Percentiles rank a stretch among this genome's conserved stretches.
phyloP scores from a whole-genome alignment of 2,113 vertebrate genomes.

The Zosterops borbonicus region DNA sequence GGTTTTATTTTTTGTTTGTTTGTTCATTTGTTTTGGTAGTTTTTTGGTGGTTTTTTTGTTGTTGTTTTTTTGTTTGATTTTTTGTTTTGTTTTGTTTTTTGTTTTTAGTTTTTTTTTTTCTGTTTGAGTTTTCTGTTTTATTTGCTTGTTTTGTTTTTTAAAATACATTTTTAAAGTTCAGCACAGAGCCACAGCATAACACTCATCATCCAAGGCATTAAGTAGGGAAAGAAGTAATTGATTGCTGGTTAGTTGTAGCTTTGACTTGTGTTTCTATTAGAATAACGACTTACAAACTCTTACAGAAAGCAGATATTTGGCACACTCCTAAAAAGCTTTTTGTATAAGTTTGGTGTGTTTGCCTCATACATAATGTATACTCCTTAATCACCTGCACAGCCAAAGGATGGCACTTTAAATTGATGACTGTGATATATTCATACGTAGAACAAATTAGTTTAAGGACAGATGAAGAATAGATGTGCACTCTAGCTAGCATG shows the following conservation, averaged over 20 bases:
- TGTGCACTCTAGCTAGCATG: conserved; percentile 68
- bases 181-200: background rate
- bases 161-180: background rate
- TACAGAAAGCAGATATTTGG: conserved; percentile 49
- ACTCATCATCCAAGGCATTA: conserved; percentile 1
- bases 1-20: no score
- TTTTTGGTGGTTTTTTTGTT: no score
- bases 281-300: conserved; percentile 23
- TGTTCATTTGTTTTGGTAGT: no score
- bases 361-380: conserved; percentile 75
- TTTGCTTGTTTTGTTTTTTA: background rate
- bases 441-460: conserved; percentile 76
- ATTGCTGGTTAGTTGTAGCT: conserved; percentile 55
- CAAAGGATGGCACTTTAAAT: conserved; percentile 75
- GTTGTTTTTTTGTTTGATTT: no score
- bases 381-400: conserved; percentile 71
- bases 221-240: conserved; percentile 19
- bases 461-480: conserved; percentile 77
- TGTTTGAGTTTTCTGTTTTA: background rate
- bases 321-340: conserved; percentile 59
- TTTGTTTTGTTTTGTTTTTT: no score
- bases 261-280: conserved; percentile 53
- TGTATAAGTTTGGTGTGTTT: conserved; percentile 57
- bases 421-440: conserved; percentile 77
- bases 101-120: background rate